These are phyloP conservation scores for Nylanderia fulva DNA, from an alignment of 1,140 invertebrate species.

Conservation along the genomic window DNA sequence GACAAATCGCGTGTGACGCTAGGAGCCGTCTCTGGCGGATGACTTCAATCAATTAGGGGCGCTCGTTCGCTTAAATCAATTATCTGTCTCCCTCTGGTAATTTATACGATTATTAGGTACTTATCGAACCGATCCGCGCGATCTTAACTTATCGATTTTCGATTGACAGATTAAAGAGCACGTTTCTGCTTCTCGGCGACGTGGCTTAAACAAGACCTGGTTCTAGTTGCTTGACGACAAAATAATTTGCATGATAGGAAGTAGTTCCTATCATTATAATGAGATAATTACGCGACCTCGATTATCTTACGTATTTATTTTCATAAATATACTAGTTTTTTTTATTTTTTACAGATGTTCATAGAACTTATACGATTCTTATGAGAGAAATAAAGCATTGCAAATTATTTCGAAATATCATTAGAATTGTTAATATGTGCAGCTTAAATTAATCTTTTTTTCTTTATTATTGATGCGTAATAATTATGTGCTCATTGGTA, in stretches of 20 bases:
- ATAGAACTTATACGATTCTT: not conserved
- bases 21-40: constrained; percentile 39
- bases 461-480: not conserved
- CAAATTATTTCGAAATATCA: not conserved
- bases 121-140: constrained; percentile 19
- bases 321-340: not conserved
- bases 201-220: constrained; percentile 10
- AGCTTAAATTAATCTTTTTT: constrained; percentile 8
- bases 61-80: constrained; percentile 68
- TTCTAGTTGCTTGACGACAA: not conserved
- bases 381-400: not conserved
- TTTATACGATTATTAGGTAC: constrained; percentile 63
- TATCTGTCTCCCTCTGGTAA: constrained; percentile 39
- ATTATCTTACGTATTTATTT: not conserved
- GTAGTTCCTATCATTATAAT: not conserved
- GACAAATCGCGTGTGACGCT: constrained; percentile 36
- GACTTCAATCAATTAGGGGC: constrained; percentile 72
- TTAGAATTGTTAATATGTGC: not conserved
- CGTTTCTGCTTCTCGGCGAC: not conserved
- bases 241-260: not conserved
- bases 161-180: constrained; percentile 22
- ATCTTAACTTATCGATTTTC: constrained; percentile 30
- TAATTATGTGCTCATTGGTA: not conserved
- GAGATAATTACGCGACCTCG: not conserved
- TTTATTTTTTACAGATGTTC: not conserved